phyloP scores from a whole-genome alignment of 2,113 vertebrate genomes.

The Crotalus horridus region DNA sequence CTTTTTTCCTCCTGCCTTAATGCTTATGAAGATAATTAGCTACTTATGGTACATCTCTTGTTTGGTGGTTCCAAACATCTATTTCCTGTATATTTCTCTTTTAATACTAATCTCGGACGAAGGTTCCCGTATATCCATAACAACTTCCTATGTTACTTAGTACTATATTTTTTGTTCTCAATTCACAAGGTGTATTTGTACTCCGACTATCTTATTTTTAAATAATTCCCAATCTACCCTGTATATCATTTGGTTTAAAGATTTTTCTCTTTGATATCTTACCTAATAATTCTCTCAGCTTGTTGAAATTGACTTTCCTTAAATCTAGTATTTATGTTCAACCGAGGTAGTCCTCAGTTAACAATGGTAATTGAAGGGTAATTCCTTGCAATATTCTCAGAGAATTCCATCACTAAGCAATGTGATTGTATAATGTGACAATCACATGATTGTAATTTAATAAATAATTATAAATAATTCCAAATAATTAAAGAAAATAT shows the following conservation, averaged over 20 bases:
- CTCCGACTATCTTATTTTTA: background rate
- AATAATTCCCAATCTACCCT: background rate
- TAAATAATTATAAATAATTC: background rate
- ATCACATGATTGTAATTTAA: background rate
- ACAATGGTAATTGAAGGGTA: background rate
- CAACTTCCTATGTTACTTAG: background rate
- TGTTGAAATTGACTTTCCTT: background rate
- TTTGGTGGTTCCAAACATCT: background rate
- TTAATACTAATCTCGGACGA: background rate
- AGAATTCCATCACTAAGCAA: background rate
- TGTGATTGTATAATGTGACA: background rate
- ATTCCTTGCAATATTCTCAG: background rate
- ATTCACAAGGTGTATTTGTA: background rate
- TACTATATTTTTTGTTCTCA: background rate
- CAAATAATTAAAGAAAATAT: background rate
- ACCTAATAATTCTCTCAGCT: background rate
- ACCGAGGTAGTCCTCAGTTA: background rate
- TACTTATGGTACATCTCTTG: background rate
- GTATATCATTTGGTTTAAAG: background rate
- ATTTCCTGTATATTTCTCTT: background rate
- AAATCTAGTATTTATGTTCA: background rate
- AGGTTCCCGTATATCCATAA: background rate
- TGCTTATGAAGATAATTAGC: slow-evolving; percentile 4
- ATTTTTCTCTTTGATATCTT: background rate
- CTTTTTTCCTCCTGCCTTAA: background rate